phyloP scores from a whole-genome alignment of 2,113 vertebrate genomes.

The Nipponia nippon region DNA sequence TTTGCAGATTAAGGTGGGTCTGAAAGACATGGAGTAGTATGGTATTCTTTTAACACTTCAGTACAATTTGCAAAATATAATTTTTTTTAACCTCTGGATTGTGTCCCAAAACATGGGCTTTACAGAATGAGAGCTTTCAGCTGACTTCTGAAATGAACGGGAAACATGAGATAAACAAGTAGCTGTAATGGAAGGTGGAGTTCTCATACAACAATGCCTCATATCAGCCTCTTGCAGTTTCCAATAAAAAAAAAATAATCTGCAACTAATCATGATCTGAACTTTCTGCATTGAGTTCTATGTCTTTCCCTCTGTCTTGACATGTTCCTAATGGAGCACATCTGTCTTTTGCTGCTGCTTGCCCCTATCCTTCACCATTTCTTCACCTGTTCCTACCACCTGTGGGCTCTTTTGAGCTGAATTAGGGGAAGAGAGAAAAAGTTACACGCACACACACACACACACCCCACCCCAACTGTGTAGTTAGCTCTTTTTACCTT shows the following conservation, averaged over 20 bases:
- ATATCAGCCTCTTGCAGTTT: neutral
- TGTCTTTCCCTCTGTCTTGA: neutral
- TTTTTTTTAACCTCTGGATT: neutral
- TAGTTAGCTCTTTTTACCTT: neutral
- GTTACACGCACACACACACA: too few relatives aligned
- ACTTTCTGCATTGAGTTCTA: neutral
- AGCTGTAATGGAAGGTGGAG: neutral
- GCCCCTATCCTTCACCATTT: neutral
- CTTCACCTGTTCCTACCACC: neutral
- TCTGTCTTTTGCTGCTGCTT: neutral
- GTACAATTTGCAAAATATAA: neutral
- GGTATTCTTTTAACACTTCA: neutral
- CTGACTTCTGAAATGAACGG: neutral
- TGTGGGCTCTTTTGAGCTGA: neutral
- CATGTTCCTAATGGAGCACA: neutral
- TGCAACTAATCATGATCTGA: neutral
- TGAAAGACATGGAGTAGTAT: neutral
- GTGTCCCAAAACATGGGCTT: neutral
- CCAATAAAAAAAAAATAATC: neutral
- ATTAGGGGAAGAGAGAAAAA: neutral
- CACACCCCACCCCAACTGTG: neutral
- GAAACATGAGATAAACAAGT: neutral
- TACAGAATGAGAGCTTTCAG: neutral
- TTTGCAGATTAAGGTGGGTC: neutral
- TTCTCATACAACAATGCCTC: neutral